Evolutionary conservation across 1,140 invertebrate genomes (phyloP).

Genomic region (Metaphire vulgaris): DNA sequence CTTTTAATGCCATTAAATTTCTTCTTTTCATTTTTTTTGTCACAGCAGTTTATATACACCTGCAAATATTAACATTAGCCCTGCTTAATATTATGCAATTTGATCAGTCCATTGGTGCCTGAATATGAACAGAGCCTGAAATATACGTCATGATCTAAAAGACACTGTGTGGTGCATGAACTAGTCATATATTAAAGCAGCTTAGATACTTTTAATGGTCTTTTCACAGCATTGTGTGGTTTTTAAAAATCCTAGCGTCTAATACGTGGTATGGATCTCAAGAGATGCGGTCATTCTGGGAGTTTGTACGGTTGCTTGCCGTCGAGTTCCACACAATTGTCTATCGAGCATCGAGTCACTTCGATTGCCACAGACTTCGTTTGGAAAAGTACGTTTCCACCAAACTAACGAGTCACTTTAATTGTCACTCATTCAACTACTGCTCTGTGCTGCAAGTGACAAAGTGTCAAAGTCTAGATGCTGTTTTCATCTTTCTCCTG

Average conservation of each 20-base stretch:
- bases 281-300: constrained; percentile 6
- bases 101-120: neutral
- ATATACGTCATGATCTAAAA: too few relatives aligned
- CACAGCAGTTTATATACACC: too few relatives aligned
- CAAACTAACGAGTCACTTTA: too few relatives aligned
- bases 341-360: neutral
- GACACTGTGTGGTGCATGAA: neutral
- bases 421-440: too few relatives aligned
- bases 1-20: too few relatives aligned
- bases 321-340: constrained; percentile 9
- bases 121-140: neutral
- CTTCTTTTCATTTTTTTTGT: too few relatives aligned
- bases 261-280: constrained; percentile 12
- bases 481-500: too few relatives aligned
- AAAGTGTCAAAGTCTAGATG: too few relatives aligned
- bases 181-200: neutral
- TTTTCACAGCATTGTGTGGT: neutral
- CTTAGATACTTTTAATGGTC: neutral
- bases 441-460: too few relatives aligned
- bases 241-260: neutral
- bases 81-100: neutral
- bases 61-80: too few relatives aligned
- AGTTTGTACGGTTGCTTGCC: constrained; percentile 13
- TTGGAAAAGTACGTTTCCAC: constrained; percentile 7
- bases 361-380: neutral